These are phyloP conservation scores for Stigmatopora nigra DNA, from an alignment of 2,113 vertebrate genomes.

Conservation along the genomic window DNA sequence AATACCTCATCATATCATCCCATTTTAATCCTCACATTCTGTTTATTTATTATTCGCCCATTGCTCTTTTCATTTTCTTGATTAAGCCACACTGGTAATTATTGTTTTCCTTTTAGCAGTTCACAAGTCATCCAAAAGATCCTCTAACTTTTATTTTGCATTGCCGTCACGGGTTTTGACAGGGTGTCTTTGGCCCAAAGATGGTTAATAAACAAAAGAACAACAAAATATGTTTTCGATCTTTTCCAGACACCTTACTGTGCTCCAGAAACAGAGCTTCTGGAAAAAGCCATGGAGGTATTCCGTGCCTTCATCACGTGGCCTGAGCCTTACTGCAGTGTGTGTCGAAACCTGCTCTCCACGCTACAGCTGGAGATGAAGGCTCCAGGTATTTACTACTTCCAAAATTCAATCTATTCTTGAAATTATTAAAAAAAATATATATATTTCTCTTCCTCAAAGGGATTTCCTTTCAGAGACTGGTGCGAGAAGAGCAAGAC, in stretches of 20 bases:
- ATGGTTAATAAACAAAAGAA: background rate
- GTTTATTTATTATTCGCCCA: background rate
- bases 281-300: constrained; percentile 72
- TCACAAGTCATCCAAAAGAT: no score
- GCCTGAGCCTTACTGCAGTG: constrained; percentile 85
- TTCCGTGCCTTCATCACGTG: constrained; percentile 89
- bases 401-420: background rate
- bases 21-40: background rate
- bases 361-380: constrained; percentile 82
- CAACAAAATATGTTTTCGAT: constrained; percentile 4
- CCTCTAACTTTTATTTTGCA: background rate
- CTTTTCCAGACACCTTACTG: constrained; percentile 82
- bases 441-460: constrained; percentile 8
- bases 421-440: background rate
- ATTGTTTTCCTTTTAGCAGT: no score
- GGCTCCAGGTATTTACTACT: constrained; percentile 75
- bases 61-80: no score
- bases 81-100: no score
- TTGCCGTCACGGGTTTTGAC: background rate
- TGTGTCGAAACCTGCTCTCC: constrained; percentile 79
- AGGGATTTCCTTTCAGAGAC: constrained; percentile 91
- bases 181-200: background rate
- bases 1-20: background rate
- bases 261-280: constrained; percentile 73
- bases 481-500: constrained; percentile 88